A percentile compares a stretch with the other conserved stretches of the same genome.
Evolutionary conservation across 2,797 vertebrate genomes (phyloP).

Genomic region (Rhynchonycteris naso): DNA sequence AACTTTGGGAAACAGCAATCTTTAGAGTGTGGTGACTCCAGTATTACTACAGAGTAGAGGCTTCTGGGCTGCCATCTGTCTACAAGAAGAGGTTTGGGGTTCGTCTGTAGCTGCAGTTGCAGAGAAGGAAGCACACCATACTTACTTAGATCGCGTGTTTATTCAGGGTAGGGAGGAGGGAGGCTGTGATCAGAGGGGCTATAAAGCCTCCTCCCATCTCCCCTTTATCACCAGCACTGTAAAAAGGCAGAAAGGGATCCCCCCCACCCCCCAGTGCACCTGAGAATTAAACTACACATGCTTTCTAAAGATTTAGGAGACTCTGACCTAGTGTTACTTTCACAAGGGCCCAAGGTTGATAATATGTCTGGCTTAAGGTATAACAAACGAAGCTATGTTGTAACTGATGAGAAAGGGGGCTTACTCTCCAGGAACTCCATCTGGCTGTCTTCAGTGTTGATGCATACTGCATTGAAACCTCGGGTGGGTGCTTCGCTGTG

Average conservation of each 20-base stretch:
- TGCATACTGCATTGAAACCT: constrained; percentile 92
- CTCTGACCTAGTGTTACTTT: neutral
- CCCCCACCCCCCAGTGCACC: accelerated
- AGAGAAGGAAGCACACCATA: neutral
- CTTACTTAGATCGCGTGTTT: neutral
- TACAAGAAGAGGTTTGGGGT: neutral
- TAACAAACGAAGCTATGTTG: neutral
- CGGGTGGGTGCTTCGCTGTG: constrained; percentile 89
- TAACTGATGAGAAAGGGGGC: constrained; percentile 52
- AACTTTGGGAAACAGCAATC: neutral
- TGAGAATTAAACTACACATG: neutral
- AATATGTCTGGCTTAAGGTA: neutral
- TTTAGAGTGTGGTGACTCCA: neutral
- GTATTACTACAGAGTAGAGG: neutral
- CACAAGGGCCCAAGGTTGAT: neutral
- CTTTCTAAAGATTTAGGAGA: neutral
- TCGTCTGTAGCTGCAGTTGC: neutral
- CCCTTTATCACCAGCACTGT: neutral
- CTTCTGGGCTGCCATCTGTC: neutral
- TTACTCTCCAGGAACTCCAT: constrained; percentile 97
- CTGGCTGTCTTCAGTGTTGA: constrained; percentile 89
- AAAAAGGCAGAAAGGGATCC: neutral
- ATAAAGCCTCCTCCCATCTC: neutral
- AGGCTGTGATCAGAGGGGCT: neutral
- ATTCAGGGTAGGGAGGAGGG: neutral